Evolutionary conservation across 2,888 invertebrate genomes (phyloP), one percentile per base, ranked within the genome.

Genomic region (Blera fallax): DNA sequence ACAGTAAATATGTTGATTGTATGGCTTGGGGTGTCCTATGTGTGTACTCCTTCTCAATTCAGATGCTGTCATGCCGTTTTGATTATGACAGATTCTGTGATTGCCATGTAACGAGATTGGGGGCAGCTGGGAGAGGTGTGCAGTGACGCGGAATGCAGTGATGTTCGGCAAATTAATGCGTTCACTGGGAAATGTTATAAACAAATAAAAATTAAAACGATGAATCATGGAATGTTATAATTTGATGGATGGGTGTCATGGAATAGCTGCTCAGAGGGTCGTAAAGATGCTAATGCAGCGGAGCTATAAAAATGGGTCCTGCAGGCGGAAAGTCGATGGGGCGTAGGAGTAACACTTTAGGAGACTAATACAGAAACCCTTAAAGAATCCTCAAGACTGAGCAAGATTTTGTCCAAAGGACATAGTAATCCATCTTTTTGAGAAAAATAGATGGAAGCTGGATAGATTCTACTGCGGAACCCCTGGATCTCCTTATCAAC

Each of bases 81-180:
- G 80, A 85, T 85, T 77, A 73, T 81, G 85, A 81, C 77, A 60
- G 76, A 77, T 67, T 43, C 32, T 48, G 16, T 64, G 65, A 70
- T 60, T 45, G 54, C 29, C 18, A 34, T 50, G 27, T 14, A 45
- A 14, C 40, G 16, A 58, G 27, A n/a, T 29, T 1, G 29, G 43
- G 56, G 10, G 18, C 8, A 29, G n/a, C n/a, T n/a, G n/a, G n/a
- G n/a, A n/a, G n/a, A 5, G 34, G 40, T 65, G 83, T 62, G 64
- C 72, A 74, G 45, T 80, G 84, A 84, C 43, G 74, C 45, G 74
- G 67, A 83, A 83, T 73, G 43, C 78, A 73, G 62, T 69, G 60
- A 64, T 78, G 74, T 60, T 67, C 32, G 50, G 54, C 11, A 52
- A 43, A 79, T 73, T 52, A 77, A 52, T 67, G 60, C 83, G 56